Percentiles rank a stretch among this genome's conserved stretches.
Conservation (phyloP, 1,140 invertebrate species). For the Bombus cullumanus region DNA sequence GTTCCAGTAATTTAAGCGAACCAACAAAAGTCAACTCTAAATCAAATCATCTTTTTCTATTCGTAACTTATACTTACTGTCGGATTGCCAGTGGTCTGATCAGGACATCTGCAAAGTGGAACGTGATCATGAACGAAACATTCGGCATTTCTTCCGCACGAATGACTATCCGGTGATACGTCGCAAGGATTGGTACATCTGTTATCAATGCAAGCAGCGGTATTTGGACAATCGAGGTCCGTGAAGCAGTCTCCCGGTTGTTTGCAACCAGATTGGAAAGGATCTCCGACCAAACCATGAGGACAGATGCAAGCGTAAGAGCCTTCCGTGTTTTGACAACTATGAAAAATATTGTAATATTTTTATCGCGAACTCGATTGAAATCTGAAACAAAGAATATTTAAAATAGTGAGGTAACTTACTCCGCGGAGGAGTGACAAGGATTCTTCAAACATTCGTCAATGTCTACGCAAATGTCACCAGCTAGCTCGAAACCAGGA, state of each 20-base stretch:
- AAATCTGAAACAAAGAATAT: no score
- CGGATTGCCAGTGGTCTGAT: slow-evolving; percentile 90
- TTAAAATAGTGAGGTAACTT: slow-evolving; percentile 60
- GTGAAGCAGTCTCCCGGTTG: slow-evolving; percentile 91
- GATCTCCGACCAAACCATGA: slow-evolving; percentile 91
- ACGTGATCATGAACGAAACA: slow-evolving; percentile 88
- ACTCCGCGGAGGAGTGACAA: slow-evolving; percentile 90
- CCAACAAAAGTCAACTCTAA: background rate
- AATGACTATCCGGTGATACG: slow-evolving; percentile 78
- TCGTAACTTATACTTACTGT: slow-evolving; percentile 71
- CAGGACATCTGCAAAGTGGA: slow-evolving; percentile 89
- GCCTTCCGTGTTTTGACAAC: slow-evolving; percentile 90
- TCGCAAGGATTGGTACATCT: slow-evolving; percentile 92
- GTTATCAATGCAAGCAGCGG: slow-evolving; percentile 90
- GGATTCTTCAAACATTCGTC: slow-evolving; percentile 91
- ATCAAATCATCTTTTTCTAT: background rate
- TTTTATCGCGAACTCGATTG: no score
- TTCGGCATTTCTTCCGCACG: slow-evolving; percentile 89
- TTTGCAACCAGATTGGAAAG: slow-evolving; percentile 86
- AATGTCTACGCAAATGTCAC: slow-evolving; percentile 90
- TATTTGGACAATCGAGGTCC: slow-evolving; percentile 90
- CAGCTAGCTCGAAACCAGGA: slow-evolving; percentile 87
- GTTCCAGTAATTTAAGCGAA: no score
- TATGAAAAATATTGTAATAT: slow-evolving; percentile 60
- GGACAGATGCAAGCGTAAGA: slow-evolving; percentile 90